Evolutionary conservation across 2,797 vertebrate species (phyloP), one percentile per base, ranked within the genome.

Genomic region (Lepus oiostolus): DNA sequence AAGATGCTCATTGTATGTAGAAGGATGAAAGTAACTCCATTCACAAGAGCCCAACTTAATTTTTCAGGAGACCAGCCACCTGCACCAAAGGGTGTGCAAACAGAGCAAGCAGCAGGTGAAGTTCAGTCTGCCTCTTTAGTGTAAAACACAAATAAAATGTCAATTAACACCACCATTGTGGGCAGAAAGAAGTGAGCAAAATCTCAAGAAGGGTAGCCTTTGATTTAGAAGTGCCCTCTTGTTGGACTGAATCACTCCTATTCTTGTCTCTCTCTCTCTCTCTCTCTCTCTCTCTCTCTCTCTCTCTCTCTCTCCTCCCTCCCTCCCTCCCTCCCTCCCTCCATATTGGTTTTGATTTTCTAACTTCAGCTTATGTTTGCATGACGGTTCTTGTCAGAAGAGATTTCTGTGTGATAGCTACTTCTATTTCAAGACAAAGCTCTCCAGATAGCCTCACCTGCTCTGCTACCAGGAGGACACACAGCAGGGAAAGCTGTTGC

Each of bases 81-180:
- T 60, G 35, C 24, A 70, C 12, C 58, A 91, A 90, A 96, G 54
- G 21, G 19, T 85, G 22, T 63, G 0, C 10, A 71, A 92, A 71
- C 1, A 84, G n/a, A 68, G 10, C 22, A 81, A 75, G 67, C 17
- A 35, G 62, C 2, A 21, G 30, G 50, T 62, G 60, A 83, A 75
- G 70, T 47, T 83, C 93, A 95, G 74, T 35, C 17, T 82, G 71
- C 47, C 30, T 52, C 86, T 83, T 88, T 4, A 30, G 52, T 68
- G 42, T 79, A 47, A 93, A 93, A 88, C 4, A 63, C 76, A 77
- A 72, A 93, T 63, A 54, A 72, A 85, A 87, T 28, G 17, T 60
- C 67, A 79, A 60, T 28, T 35, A 52, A n/a, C 7, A n/a, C 8
- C 26, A 82, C 17, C 47, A 30, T 0, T 42, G 35, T 79, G 38